Percentiles rank a stretch among this genome's conserved stretches.
phyloP scores from a whole-genome alignment of 2,797 vertebrate genomes.

The Knipowitschia caucasica region DNA sequence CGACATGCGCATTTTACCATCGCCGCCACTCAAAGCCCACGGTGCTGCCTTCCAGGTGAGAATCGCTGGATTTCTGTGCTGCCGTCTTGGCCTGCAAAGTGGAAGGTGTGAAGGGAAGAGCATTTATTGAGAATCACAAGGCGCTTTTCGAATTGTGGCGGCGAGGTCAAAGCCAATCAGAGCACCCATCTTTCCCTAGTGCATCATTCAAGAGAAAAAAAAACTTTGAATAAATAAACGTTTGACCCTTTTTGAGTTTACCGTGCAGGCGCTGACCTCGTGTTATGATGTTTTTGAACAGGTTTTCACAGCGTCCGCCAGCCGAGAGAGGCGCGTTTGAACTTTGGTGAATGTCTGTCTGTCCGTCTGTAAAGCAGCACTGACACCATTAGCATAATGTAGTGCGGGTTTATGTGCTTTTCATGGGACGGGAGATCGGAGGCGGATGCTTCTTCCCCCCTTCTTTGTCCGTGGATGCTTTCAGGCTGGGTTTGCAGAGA shows the following conservation, averaged over 20 bases:
- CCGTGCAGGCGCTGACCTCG: constrained; percentile 21
- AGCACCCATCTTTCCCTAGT: constrained; percentile 24
- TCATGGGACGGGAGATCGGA: constrained; percentile 4
- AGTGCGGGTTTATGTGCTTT: constrained; percentile 24
- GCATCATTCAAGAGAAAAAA: constrained; percentile 40
- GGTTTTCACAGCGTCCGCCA: not conserved
- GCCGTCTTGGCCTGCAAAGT: constrained; percentile 14
- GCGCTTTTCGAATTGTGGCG: constrained; percentile 1
- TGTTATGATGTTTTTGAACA: constrained; percentile 18
- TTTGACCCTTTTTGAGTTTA: constrained; percentile 36
- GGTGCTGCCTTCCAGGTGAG: constrained; percentile 33
- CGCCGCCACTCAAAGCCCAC: constrained; percentile 25
- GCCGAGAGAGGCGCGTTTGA: constrained; percentile 20
- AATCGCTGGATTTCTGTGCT: constrained; percentile 36
- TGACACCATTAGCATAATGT: constrained; percentile 22
- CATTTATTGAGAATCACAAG: constrained; percentile 36
- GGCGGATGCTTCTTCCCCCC: not conserved
- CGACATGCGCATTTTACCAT: constrained; percentile 46
- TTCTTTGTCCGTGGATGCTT: constrained; percentile 2
- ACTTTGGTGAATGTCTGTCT: constrained; percentile 7
- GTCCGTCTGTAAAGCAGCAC: constrained; percentile 15
- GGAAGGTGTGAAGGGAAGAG: constrained; percentile 24
- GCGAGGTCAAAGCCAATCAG: constrained; percentile 26
- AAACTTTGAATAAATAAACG: constrained; percentile 43
- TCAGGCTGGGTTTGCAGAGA: constrained; percentile 4